Evolutionary conservation across 53 echinoderm and acorn worm species (phyloP).

Genomic region (Zoroaster sp.): DNA sequence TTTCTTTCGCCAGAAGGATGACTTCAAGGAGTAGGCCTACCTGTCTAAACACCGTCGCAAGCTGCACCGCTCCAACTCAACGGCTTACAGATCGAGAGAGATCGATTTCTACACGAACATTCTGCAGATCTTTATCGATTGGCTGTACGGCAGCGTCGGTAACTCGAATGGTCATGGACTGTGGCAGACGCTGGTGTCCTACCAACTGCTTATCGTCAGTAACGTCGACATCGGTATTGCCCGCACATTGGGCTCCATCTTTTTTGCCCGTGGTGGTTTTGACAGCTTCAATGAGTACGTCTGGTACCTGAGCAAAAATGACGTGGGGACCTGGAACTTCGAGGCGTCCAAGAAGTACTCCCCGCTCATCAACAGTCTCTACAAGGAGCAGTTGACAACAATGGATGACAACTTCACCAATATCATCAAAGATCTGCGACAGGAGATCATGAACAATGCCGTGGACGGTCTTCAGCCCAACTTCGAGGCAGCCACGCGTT

Average conservation of each 20-base stretch:
- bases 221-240: constrained; percentile 82
- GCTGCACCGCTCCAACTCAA: constrained; percentile 70
- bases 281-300: constrained; percentile 72
- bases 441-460: constrained; percentile 50
- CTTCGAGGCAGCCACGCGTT: constrained; percentile 64
- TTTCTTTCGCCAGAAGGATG: constrained; percentile 72
- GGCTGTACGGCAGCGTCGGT: constrained; percentile 83
- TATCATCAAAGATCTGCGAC: constrained; percentile 36
- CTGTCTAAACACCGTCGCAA: constrained; percentile 61
- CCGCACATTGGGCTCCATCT: constrained; percentile 70
- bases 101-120: constrained; percentile 76
- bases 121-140: constrained; percentile 78
- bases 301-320: constrained; percentile 74
- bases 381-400: constrained; percentile 23
- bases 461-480: constrained; percentile 20
- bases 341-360: constrained; percentile 73
- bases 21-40: constrained; percentile 69
- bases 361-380: constrained; percentile 55
- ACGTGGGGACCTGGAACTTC: constrained; percentile 76
- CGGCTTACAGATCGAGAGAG: constrained; percentile 65
- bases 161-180: constrained; percentile 78
- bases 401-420: constrained; percentile 16
- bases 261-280: constrained; percentile 69
- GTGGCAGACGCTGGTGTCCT: constrained; percentile 78
- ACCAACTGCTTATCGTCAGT: constrained; percentile 77